Evolutionary conservation across 2,797 vertebrate species (phyloP).

Genomic region (Sebastes nivosus): DNA sequence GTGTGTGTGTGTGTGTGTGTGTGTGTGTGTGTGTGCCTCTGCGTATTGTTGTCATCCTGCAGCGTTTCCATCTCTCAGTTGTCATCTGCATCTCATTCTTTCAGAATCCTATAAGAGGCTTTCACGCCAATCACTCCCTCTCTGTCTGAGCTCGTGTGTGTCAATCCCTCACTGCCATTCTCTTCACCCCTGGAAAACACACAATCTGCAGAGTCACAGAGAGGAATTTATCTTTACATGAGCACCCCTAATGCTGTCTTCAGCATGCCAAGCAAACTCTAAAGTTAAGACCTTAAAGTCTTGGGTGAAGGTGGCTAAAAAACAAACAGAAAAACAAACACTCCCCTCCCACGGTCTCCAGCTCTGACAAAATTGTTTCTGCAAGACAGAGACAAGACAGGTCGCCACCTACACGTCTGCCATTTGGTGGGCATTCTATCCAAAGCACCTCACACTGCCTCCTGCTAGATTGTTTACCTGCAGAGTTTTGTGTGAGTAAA

Average conservation of each 20-base stretch:
- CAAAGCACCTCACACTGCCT: neutral
- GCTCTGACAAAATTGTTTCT: conserved; percentile 14
- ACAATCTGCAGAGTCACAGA: conserved; percentile 5
- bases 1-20: neutral
- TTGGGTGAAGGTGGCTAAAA: neutral
- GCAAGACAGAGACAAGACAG: conserved; percentile 10
- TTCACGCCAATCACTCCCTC: conserved; percentile 51
- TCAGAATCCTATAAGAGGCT: conserved; percentile 59
- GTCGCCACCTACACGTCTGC: conserved; percentile 9
- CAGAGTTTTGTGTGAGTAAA: neutral
- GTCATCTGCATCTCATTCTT: conserved; percentile 59
- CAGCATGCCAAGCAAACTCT: neutral
- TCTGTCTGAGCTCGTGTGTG: conserved; percentile 5
- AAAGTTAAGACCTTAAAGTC: conserved; percentile 2
- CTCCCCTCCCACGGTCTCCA: neutral
- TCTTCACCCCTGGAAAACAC: conserved; percentile 25
- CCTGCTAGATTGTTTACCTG: neutral
- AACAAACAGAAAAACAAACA: neutral
- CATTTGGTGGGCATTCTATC: neutral
- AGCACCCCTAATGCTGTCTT: neutral
- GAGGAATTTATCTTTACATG: conserved; percentile 8
- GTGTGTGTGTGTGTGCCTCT: conserved; percentile 5
- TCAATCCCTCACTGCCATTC: conserved; percentile 14
- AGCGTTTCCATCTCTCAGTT: conserved; percentile 39
- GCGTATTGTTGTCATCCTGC: conserved; percentile 34